phyloP scores from a whole-genome alignment of 2,888 invertebrate genomes.

The Cheilosia pagana region DNA sequence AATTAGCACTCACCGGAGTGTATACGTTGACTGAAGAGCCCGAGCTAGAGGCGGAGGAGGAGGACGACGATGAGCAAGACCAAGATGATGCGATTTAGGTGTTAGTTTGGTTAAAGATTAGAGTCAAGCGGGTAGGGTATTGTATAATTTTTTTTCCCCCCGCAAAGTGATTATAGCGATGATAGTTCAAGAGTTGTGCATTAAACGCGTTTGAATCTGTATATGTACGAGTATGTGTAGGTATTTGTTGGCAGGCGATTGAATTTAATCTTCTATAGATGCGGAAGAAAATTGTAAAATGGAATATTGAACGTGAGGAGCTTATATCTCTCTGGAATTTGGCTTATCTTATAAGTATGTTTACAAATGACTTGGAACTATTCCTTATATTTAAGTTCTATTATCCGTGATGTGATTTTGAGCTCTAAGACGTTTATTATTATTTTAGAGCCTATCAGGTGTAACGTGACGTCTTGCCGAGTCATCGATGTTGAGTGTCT shows the following conservation, averaged over 20 bases:
- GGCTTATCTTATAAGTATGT: too few species aligned
- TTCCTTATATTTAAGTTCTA: too few species aligned
- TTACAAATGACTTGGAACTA: too few species aligned
- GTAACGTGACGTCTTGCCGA: too few species aligned
- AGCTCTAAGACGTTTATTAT: too few species aligned
- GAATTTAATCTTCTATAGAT: background rate
- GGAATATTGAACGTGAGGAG: too few species aligned
- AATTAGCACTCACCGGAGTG: constrained; percentile 84
- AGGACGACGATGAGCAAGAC: constrained; percentile 56
- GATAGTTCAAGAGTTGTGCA: constrained; percentile 14
- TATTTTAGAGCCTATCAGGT: too few species aligned
- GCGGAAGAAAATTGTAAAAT: background rate
- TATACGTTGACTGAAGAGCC: constrained; percentile 86
- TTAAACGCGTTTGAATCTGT: background rate
- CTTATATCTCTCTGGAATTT: too few species aligned
- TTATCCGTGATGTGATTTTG: too few species aligned
- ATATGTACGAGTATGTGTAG: background rate
- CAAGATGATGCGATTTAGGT: constrained; percentile 79
- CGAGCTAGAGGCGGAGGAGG: constrained; percentile 85
- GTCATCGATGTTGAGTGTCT: too few species aligned
- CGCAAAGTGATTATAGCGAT: constrained; percentile 23
- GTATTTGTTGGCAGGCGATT: background rate
- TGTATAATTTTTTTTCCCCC: constrained; percentile 7
- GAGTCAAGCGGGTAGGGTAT: constrained; percentile 33
- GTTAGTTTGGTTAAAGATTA: constrained; percentile 10